These are phyloP conservation scores for Pipistrellus pygmaeus DNA, from an alignment of 2,797 vertebrate genomes.

Conservation along the genomic window DNA sequence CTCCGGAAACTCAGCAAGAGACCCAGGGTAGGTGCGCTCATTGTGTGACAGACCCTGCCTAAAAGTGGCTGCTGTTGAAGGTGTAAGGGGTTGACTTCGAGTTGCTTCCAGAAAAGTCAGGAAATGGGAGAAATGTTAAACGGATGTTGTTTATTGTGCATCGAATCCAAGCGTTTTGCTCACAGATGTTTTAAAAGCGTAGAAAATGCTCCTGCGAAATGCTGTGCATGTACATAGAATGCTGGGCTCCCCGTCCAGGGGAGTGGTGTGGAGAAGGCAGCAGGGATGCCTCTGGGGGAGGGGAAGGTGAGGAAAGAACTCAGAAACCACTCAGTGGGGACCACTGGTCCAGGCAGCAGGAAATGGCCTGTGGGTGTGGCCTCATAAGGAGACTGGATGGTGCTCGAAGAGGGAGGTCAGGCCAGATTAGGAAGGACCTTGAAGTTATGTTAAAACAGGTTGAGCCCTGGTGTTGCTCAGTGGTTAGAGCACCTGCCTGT, in stretches of 20 bases:
- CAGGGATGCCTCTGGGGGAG: background rate
- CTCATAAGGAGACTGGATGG: rapidly evolving
- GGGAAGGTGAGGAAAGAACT: background rate
- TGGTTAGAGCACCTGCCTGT: background rate
- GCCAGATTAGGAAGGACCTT: background rate
- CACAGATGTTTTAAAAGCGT: background rate
- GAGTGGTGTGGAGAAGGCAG: background rate
- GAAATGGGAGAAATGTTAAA: background rate
- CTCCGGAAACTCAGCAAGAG: background rate
- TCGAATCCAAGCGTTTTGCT: background rate
- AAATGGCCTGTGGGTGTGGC: too few species aligned
- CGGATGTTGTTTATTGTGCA: background rate
- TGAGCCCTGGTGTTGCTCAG: background rate
- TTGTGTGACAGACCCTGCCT: rapidly evolving
- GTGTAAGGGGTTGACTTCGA: background rate
- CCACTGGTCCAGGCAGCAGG: background rate
- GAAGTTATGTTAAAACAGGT: background rate
- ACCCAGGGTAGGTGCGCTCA: background rate
- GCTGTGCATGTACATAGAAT: too few species aligned
- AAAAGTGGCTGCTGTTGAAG: background rate
- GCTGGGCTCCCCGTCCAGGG: rapidly evolving
- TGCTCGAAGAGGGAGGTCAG: rapidly evolving
- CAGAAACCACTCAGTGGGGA: background rate
- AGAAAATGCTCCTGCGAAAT: background rate
- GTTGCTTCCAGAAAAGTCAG: background rate